phyloP scores from a whole-genome alignment of 2,797 vertebrate genomes.

The Pangasius macronema region DNA sequence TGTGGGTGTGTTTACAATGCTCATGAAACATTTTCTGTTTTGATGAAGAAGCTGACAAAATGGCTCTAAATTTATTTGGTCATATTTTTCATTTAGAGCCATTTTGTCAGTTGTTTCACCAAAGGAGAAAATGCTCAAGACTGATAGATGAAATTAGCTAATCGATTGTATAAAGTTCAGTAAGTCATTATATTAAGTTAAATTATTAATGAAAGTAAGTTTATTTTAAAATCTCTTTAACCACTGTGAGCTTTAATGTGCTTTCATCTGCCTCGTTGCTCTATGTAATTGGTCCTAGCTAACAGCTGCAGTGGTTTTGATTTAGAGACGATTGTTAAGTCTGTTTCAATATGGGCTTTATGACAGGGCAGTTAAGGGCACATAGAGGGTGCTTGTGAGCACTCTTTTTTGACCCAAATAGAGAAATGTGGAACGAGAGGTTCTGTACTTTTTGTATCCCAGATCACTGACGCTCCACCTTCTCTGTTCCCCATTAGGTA shows the following conservation, averaged over 20 bases:
- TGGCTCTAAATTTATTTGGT: neutral
- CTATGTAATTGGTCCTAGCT: neutral
- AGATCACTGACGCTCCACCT: neutral
- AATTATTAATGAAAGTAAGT: neutral
- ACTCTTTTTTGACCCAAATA: neutral
- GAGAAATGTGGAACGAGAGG: neutral
- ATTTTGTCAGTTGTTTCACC: neutral
- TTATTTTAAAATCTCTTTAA: neutral
- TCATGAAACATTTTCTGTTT: neutral
- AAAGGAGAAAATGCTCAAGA: neutral
- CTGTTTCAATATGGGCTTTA: neutral
- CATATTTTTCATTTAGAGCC: neutral
- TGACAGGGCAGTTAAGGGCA: neutral
- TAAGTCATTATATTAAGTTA: neutral
- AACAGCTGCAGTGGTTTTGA: neutral
- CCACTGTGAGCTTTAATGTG: neutral
- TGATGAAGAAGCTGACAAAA: neutral
- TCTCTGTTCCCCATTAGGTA: neutral
- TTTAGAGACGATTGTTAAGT: neutral
- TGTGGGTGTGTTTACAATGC: constrained; percentile 6
- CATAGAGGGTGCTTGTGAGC: neutral
- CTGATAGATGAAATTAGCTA: neutral
- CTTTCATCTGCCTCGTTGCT: neutral
- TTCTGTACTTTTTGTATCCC: neutral
- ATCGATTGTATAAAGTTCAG: neutral